These are phyloP conservation scores for Campylomormyrus numenius DNA, from an alignment of 2,113 vertebrate species.

Conservation along the genomic window DNA sequence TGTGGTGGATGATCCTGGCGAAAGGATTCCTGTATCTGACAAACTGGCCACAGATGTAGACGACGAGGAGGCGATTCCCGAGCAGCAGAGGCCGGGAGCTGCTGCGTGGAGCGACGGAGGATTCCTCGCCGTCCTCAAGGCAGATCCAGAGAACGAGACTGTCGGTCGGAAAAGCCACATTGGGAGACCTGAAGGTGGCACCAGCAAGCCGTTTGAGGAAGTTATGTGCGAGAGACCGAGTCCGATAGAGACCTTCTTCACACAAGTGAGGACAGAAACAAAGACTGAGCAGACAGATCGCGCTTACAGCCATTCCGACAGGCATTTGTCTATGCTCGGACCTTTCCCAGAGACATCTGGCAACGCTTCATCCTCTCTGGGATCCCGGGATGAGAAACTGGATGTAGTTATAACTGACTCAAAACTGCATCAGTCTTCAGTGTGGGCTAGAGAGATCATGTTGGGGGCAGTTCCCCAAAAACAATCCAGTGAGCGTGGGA, in stretches of 20 bases:
- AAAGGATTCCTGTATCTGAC: background rate
- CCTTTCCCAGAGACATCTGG: background rate
- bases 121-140: background rate
- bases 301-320: conserved; percentile 47
- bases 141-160: background rate
- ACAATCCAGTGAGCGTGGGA: background rate
- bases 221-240: conserved; percentile 45
- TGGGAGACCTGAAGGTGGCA: conserved; percentile 24
- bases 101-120: background rate
- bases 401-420: background rate
- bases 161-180: conserved; percentile 37
- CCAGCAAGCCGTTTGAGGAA: conserved; percentile 29
- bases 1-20: background rate
- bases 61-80: background rate
- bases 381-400: background rate
- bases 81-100: background rate
- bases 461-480: background rate
- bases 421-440: background rate
- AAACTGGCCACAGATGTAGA: background rate
- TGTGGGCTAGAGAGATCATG: background rate
- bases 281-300: conserved; percentile 51
- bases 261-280: conserved; percentile 43
- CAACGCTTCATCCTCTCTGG: background rate
- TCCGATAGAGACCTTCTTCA: conserved; percentile 51
- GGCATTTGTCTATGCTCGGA: conserved; percentile 9